phyloP scores from a whole-genome alignment of 2,888 invertebrate species.

The Drosophila neutralis region DNA sequence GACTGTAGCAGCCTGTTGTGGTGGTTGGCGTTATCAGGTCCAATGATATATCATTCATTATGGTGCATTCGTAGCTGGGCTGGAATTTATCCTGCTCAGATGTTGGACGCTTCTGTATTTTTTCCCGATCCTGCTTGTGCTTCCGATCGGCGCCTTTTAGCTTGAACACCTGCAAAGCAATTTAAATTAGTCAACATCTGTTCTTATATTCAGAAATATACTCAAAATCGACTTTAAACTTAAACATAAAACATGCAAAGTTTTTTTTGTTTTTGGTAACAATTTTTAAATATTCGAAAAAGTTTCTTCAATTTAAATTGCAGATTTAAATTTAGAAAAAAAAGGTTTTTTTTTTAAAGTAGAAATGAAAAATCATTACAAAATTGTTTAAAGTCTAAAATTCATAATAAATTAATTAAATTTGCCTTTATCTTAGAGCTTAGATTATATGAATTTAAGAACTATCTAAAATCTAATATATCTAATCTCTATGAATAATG shows the following conservation, averaged over 20 bases:
- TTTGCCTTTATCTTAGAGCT: background rate
- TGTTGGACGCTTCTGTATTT: conserved; percentile 93
- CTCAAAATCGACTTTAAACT: background rate
- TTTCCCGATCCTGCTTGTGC: conserved; percentile 98
- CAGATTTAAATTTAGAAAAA: background rate
- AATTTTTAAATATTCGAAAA: background rate
- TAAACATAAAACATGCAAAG: background rate
- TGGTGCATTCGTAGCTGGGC: conserved; percentile 97
- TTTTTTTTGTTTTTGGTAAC: background rate
- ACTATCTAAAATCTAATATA: background rate
- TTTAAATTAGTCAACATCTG: background rate
- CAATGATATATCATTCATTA: conserved; percentile 92
- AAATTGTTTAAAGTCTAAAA: background rate
- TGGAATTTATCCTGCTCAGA: conserved; percentile 96
- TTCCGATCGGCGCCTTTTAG: conserved; percentile 98
- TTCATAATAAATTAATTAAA: background rate
- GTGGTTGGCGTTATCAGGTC: conserved; percentile 76
- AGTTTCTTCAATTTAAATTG: background rate
- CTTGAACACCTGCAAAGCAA: conserved; percentile 88
- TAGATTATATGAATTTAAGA: background rate
- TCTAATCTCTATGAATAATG: background rate
- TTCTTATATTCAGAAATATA: background rate
- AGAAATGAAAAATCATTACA: background rate
- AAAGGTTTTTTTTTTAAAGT: background rate
- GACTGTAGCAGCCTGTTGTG: conserved; percentile 83